A percentile compares a stretch with the other conserved stretches of the same genome.
Conservation (phyloP, 1,140 invertebrate species). For the Cecropterus lyciades region DNA sequence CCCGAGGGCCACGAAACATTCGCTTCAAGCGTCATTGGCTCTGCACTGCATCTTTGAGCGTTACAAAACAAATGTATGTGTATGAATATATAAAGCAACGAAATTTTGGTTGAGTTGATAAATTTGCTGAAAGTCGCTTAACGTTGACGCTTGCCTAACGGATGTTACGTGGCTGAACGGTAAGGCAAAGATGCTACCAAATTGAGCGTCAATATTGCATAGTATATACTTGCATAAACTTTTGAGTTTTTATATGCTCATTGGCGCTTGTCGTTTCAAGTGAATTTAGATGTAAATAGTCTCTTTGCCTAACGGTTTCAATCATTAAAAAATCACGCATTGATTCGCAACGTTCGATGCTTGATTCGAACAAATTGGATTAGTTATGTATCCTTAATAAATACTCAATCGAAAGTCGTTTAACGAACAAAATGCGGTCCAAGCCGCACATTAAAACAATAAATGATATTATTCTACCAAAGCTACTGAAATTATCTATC, state of each 20-base stretch:
- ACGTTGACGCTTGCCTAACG: too few relatives aligned
- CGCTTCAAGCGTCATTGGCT: too few relatives aligned
- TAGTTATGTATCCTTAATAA: constrained; percentile 19
- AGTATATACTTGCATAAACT: too few relatives aligned
- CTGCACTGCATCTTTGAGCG: too few relatives aligned
- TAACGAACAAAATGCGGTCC: constrained; percentile 31
- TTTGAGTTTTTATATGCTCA: too few relatives aligned
- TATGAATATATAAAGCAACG: too few relatives aligned
- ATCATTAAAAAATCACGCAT: constrained; percentile 2
- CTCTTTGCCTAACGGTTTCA: neutral
- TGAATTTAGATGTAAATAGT: neutral
- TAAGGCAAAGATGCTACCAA: neutral
- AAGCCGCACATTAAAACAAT: constrained; percentile 31
- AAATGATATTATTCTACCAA: constrained; percentile 79
- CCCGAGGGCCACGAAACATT: too few relatives aligned
- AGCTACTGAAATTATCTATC: constrained; percentile 82
- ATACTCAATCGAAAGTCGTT: constrained; percentile 46
- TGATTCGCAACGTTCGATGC: neutral
- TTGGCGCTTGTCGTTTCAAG: neutral
- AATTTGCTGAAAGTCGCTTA: too few relatives aligned
- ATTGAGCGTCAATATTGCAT: too few relatives aligned
- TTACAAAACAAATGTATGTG: too few relatives aligned
- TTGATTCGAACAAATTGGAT: constrained; percentile 24
- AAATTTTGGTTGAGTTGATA: too few relatives aligned
- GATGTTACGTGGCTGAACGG: too few relatives aligned